Conservation (phyloP, 2,888 invertebrate genomes). For the Cenopis cana region DNA sequence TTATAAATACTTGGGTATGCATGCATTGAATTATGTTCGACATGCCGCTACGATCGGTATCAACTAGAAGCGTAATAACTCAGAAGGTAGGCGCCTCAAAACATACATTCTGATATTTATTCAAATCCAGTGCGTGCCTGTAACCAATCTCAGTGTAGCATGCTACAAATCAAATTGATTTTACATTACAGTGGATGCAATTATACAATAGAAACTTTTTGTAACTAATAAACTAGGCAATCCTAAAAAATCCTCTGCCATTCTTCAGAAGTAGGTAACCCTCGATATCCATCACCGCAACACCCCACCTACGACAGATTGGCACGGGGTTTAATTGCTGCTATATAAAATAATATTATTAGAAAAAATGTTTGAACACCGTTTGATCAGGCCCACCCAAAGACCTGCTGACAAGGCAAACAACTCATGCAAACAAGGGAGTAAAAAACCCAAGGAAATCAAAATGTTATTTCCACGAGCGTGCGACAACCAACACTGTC, state of each 20-base stretch:
- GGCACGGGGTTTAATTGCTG: constrained; percentile 56
- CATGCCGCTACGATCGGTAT: constrained; percentile 29
- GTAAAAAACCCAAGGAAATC: constrained; percentile 59
- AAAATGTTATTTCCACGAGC: constrained; percentile 57
- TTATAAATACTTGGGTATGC: background rate
- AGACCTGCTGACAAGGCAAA: constrained; percentile 54
- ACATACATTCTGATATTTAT: constrained; percentile 39
- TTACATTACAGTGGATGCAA: background rate
- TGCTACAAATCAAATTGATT: background rate
- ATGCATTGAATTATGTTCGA: constrained; percentile 23
- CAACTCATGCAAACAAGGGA: constrained; percentile 67
- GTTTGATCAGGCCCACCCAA: constrained; percentile 69
- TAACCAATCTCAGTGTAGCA: constrained; percentile 6
- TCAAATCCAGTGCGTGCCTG: constrained; percentile 38
- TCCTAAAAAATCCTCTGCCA: constrained; percentile 4
- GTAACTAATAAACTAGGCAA: background rate
- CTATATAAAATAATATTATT: constrained; percentile 58
- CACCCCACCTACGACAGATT: constrained; percentile 48
- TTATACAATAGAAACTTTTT: no score
- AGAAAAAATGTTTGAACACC: constrained; percentile 57
- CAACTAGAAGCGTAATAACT: constrained; percentile 26
- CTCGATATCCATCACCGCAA: constrained; percentile 47
- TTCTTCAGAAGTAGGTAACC: background rate
- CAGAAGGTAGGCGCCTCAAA: constrained; percentile 31
- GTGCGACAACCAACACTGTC: constrained; percentile 50